Base-by-base conservation (phyloP, 2,888 invertebrate genomes). In the Acanthacorydalis orientalis region DNA sequence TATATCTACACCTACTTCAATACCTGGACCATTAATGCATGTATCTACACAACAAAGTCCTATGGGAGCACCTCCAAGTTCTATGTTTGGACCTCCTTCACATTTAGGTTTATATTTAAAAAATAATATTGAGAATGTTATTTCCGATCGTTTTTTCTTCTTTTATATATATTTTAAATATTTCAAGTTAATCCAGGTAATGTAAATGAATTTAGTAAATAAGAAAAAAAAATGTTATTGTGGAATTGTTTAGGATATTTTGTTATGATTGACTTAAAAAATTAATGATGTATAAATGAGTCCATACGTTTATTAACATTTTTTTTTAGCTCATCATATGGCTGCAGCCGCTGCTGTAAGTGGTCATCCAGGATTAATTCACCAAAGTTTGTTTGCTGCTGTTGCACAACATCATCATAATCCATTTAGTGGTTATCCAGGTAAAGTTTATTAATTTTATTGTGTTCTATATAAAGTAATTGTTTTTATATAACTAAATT, bases 11-110 rank as follows among this genome's bases (percentile, higher is more conserved):
- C 77, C 78, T 1, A 69, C 78, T 4, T 74, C 79, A 1, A 75
- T 79, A 53, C 72, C 80, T 10, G 79, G 78, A 32, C 78, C 80
- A 4, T 72, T 78, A 11, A 80, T 84, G 69, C 84, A 83, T 62
- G 80, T 84, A 7, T 76, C 81, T 2, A 83, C 83, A 58, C 82
- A 80, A 57, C 77, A 77, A 42, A 81, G 81, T 51, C 78, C 76
- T 2, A 78, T 83, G 64, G 60, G 60, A 4, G 58, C 60, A 43
- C 61, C 61, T 15, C 46, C 46, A 11, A 39, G 46, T 11, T 46
- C 46, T 14, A 40, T 46, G 46, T 46, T 46, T 40, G 46, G 46
- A 39, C 75, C 77, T 51, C 74, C 77, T 1, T 44, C 44, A 10
- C 46, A 46, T 46, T 40, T 46, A 14, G 46, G 37, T 37, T 12